Percentiles rank a stretch among this genome's conserved stretches.
Evolutionary conservation across 92 coral and sea anemone genomes (phyloP).

Genomic region (Micromussa lordhowensis): DNA sequence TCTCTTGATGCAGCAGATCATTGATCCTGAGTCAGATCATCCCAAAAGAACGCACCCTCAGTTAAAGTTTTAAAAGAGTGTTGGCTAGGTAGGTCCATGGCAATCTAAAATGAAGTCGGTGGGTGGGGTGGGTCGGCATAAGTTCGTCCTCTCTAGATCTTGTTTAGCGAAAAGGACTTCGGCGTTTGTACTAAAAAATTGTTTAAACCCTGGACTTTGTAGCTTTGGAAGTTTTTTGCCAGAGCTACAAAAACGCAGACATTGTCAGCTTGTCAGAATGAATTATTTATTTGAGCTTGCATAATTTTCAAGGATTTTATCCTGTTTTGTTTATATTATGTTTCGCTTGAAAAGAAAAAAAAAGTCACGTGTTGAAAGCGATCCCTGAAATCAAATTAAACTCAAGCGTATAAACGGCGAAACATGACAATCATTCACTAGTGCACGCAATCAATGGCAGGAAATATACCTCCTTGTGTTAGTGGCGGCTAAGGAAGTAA

Average conservation of each 20-base stretch:
- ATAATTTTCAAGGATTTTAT: neutral
- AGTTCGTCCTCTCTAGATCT: neutral
- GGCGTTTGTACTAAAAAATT: neutral
- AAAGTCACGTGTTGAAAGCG: neutral
- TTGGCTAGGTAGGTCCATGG: neutral
- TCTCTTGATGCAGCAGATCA: too few relatives aligned
- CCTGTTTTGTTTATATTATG: neutral
- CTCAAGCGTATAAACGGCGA: neutral
- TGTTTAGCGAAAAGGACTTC: neutral
- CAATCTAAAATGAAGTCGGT: neutral
- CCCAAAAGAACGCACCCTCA: too few relatives aligned
- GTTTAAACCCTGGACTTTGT: neutral
- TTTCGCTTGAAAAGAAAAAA: neutral
- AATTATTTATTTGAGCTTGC: neutral
- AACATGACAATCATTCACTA: constrained; percentile 3
- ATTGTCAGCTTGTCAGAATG: neutral
- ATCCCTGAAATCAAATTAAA: neutral
- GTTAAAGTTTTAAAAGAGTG: neutral
- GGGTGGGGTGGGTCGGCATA: neutral
- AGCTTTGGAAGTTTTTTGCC: neutral
- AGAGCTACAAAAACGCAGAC: neutral
- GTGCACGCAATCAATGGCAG: constrained; percentile 8
- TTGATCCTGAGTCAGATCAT: too few relatives aligned
- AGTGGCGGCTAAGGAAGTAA: constrained; percentile 11
- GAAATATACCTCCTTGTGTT: constrained; percentile 5